Base-by-base conservation (phyloP, 2,888 invertebrate genomes). In the Holacanthella duospinosa region DNA sequence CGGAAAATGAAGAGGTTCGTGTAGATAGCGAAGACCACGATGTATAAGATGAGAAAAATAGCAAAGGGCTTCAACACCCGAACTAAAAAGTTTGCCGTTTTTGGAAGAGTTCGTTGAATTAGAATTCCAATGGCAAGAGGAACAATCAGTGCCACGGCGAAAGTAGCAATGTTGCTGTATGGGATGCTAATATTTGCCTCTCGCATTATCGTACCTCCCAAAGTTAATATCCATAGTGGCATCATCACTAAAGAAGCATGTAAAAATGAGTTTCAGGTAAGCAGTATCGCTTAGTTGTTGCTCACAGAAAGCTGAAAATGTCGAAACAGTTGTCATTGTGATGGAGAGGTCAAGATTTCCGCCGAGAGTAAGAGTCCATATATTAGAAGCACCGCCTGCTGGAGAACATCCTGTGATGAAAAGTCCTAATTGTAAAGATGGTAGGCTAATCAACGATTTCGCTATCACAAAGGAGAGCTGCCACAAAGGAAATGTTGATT, bases 371-470 rank as follows among this genome's bases (percentile, higher is more conserved):
- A 89, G 86, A 0, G 93, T 88, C 93, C 95, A 97, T 74, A 95
- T 90, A 78, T 97, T 97, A 57, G 94, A 94, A 27, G 94, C 93
- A 0, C 95, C 96, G 0, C 97, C 93, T n/a, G 88, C 89, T 0
- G 93, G 93, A 2, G 89, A 86, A 25, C 91, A 88, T 0, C 93
- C 93, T 0, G 91, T 88, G 77, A 91, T 89, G 78, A 93, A 93
- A 77, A 93, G 82, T 2, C 93, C 93, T 70, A 93, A 77, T 56
- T 87, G 86, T 83, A 93, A 82, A 71, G 83, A 83, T 1, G 83
- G 80, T 59, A 80, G 79, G 9, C 55, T 64, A 61, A 63, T 68
- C 60, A 61, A 63, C 59, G n/a, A 62, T 55, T 60, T 62, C 21
- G 65, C 72, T 53, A 71, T 55, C 2, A 64, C 70, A 53, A 68